Evolutionary conservation across 1,140 invertebrate genomes (phyloP).

Genomic region (Scaptomyza hsui): DNA sequence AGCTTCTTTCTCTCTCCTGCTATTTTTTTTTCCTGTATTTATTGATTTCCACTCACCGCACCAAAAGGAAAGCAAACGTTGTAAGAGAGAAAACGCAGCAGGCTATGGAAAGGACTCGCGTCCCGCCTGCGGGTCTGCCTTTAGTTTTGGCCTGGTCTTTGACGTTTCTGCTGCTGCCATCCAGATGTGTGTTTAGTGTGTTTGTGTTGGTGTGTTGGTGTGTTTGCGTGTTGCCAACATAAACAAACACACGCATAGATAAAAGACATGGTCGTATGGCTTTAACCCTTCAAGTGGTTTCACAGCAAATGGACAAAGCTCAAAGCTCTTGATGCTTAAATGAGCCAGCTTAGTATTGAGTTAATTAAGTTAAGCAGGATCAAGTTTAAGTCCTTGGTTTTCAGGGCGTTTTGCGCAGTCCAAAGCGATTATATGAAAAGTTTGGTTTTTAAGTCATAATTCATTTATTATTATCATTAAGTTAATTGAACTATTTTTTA

Average conservation of each 20-base stretch:
- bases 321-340: not conserved
- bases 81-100: not conserved
- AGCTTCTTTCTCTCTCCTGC: not conserved
- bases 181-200: too few species aligned
- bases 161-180: not conserved
- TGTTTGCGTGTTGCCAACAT: not conserved
- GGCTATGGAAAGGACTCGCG: not conserved
- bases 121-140: constrained; percentile 18
- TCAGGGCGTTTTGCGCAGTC: too few species aligned
- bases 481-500: too few species aligned
- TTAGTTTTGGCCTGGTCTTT: constrained; percentile 10
- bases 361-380: not conserved
- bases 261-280: not conserved
- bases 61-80: constrained; percentile 5
- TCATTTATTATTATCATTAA: too few species aligned
- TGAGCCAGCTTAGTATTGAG: not conserved
- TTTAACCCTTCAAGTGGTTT: not conserved
- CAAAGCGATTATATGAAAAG: too few species aligned
- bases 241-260: not conserved
- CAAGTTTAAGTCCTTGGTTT: not conserved
- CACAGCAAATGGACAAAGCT: not conserved
- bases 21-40: constrained; percentile 32
- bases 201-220: too few species aligned
- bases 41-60: constrained; percentile 59
- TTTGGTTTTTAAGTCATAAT: too few species aligned